Evolutionary conservation across 1,140 invertebrate genomes (phyloP), one percentile per base, ranked within the genome.

Genomic region (Zeugodacus cucurbitae): DNA sequence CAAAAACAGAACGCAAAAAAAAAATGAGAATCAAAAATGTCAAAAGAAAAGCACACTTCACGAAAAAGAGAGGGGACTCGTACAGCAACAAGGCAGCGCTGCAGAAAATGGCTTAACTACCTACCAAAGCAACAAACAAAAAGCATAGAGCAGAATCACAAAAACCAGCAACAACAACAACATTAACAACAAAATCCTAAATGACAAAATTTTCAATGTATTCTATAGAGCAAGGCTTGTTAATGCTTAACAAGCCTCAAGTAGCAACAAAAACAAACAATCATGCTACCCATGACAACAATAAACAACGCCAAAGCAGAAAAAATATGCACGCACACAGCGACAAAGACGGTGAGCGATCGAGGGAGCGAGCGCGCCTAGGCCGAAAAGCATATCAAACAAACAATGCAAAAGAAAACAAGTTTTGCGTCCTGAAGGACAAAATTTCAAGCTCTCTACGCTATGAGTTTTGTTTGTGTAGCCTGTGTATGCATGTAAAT

Each of bases 381-480:
- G 32, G 20, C 70, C 62, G 89, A 90, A 90, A 90, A 89, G 87
- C 88, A 89, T 87, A 14, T 20, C 48, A 17, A 89, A 88, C 88
- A 90, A 90, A 89, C 41, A 86, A 89, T 86, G 86, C 59, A 70
- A 86, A 57, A 87, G 32, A 88, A 90, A 90, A 89, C 90, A 89
- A 90, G 10, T 10, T 78, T 48, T 48, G 41, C 34, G n/a, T 82
- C 41, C 41, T 82, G 22, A 48, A 82, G 74, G 37, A 82, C 26
- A 26, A 82, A 82, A 48, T 26, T 82, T 82, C 74, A 48, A 48
- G 10, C 41, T 82, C 74, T 14, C 74, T 11, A 17, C 48, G 48
- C 48, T 54, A 17, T 54, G 17, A 10, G 7, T 44, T 4, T 44
- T 44, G 48, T 20, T 20, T 44, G 41, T 44, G 41, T 44, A 44